A percentile compares a stretch with the other conserved stretches of the same genome.
Conservation (phyloP, 2,797 vertebrate species). For the Ptychadena robeensis region DNA sequence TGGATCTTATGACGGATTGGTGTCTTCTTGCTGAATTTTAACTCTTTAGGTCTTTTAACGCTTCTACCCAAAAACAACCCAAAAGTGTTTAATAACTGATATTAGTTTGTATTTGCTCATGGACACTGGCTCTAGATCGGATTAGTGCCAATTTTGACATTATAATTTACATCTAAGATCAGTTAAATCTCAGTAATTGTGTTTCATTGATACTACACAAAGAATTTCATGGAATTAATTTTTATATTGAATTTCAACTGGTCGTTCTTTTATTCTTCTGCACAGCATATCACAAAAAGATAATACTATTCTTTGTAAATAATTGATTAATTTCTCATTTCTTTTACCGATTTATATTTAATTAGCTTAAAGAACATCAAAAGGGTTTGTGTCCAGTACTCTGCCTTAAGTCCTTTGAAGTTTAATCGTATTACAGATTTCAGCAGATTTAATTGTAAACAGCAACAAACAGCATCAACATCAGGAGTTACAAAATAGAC, state of each 20-base stretch:
- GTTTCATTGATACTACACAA: background rate
- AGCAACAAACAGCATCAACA: background rate
- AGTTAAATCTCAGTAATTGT: background rate
- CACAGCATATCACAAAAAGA: constrained; percentile 6
- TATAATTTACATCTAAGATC: background rate
- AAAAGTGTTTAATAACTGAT: no score
- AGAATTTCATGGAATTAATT: background rate
- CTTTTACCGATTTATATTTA: constrained; percentile 11
- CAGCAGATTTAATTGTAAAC: background rate
- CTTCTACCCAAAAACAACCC: no score
- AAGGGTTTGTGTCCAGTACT: constrained; percentile 1
- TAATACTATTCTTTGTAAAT: constrained; percentile 14
- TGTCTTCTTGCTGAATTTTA: no score
- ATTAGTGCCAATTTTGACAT: background rate
- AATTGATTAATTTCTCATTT: constrained; percentile 29
- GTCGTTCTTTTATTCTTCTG: background rate
- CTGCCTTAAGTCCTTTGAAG: background rate
- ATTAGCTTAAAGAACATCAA: constrained; percentile 9
- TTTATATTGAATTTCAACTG: background rate
- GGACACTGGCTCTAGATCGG: no score
- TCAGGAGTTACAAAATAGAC: background rate
- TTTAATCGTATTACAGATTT: background rate
- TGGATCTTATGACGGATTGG: no score
- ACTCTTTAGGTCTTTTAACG: no score
- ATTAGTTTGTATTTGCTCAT: no score